phyloP scores from a whole-genome alignment of 1,140 invertebrate genomes.

The Cyclargus thomasi region DNA sequence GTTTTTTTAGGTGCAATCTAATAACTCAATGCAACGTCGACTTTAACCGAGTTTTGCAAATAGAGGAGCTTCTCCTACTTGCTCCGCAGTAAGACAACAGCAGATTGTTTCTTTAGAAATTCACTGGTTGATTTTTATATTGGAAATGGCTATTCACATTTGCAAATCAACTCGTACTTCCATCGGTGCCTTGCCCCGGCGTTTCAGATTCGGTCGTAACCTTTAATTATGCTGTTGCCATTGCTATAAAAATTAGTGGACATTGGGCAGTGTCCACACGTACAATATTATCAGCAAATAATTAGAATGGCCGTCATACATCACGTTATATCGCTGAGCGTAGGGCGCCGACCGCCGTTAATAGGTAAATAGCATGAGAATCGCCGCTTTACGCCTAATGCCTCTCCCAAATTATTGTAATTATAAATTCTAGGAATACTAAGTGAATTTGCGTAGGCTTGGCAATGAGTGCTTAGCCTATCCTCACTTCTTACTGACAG shows the following conservation, averaged over 20 bases:
- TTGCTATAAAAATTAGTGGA: neutral
- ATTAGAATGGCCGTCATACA: neutral
- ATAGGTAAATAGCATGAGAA: slow-evolving; percentile 15
- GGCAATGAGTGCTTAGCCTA: neutral
- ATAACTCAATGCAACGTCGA: too few relatives aligned
- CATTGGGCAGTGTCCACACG: neutral
- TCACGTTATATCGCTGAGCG: neutral
- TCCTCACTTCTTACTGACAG: neutral
- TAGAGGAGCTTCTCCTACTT: too few relatives aligned
- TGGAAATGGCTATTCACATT: too few relatives aligned
- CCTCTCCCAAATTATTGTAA: neutral
- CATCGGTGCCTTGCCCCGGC: too few relatives aligned
- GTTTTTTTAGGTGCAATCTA: too few relatives aligned
- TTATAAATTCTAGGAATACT: neutral
- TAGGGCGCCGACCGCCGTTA: neutral
- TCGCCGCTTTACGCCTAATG: neutral
- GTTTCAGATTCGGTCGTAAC: too few relatives aligned
- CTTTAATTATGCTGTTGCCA: neutral
- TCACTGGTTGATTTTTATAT: too few relatives aligned
- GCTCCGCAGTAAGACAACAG: too few relatives aligned
- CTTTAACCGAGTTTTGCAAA: too few relatives aligned
- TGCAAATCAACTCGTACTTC: too few relatives aligned
- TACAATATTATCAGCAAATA: neutral
- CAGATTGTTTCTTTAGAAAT: too few relatives aligned
- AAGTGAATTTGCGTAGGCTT: neutral